Evolutionary conservation across 2,113 vertebrate species (phyloP), one percentile per base, ranked within the genome.

Genomic region (Alaudala cheleensis): DNA sequence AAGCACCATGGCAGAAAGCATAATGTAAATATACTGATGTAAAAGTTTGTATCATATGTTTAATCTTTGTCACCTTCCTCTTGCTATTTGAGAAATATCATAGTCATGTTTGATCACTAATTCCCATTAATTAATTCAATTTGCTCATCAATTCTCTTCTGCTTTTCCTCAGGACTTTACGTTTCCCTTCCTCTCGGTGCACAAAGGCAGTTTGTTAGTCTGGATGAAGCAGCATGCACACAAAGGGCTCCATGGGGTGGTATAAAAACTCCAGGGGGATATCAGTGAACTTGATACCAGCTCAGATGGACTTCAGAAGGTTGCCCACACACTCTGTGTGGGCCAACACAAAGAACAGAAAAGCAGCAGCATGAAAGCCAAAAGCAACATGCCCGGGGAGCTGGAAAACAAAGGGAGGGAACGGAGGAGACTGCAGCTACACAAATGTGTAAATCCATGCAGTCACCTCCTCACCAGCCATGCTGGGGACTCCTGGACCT

Each of bases 401-500:
- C 24, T 33, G 51, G 26, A 26, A 78, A 79, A 76, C 4, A 20
- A 49, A 74, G 66, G 8, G n/a, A 88, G 16, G 7, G 40, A 51
- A 74, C 56, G 56, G 51, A 74, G 24, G 14, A 12, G 53, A 18
- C 9, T 40, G 47, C 56, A 70, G 50, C 12, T 31, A 7, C 50
- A 23, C 1, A 4, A 34, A 19, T 3, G 2, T 4, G 10, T 14
- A n/a, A 60, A 47, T 10, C 44, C 31, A 8, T 4, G 7, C 3
- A 23, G 65, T 2, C 29, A 33, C 13, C 47, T 60, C 26, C 49
- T 70, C 33, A 24, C 2, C 23, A 80, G n/a, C 7, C 64, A 31
- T 0, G 0, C 10, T 14, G 39, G 26, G 16, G 8, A 21, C 42
- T 34, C 7, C 3, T 0, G 5, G 21, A 39, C 51, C 23, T 14